Evolutionary conservation across 2,113 vertebrate species (phyloP).

Genomic region (Rhea pennata): DNA sequence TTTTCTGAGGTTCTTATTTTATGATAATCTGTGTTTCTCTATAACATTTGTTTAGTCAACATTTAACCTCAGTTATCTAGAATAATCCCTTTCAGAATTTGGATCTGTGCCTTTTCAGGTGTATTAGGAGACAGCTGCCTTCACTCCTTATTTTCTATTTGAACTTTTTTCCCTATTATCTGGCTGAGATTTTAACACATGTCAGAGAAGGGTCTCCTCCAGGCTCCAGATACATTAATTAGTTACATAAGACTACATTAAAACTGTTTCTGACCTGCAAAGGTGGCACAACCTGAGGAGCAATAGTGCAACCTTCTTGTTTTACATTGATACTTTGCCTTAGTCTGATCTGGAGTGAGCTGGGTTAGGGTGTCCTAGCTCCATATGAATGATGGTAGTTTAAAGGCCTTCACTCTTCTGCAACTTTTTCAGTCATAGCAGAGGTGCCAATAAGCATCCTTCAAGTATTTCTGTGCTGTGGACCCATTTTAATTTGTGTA

Average conservation of each 20-base stretch:
- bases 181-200: background rate
- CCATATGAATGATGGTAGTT: background rate
- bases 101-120: background rate
- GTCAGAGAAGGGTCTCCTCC: background rate
- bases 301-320: background rate
- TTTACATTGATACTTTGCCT: background rate
- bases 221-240: fast-evolving
- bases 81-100: fast-evolving
- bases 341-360: background rate
- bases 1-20: background rate
- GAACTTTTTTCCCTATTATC: background rate
- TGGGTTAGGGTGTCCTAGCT: background rate
- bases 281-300: background rate
- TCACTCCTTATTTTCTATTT: fast-evolving
- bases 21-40: background rate
- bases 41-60: background rate
- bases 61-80: fast-evolving
- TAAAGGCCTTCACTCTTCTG: too few species aligned
- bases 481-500: background rate
- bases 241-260: fast-evolving
- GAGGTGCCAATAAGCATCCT: background rate
- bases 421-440: too few species aligned
- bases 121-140: background rate
- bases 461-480: fast-evolving
- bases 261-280: too few species aligned